Percentiles rank a stretch among this genome's conserved stretches.
These are phyloP conservation scores for Tridacna gigas DNA, from an alignment of 2,888 invertebrate genomes.

Conservation along the genomic window DNA sequence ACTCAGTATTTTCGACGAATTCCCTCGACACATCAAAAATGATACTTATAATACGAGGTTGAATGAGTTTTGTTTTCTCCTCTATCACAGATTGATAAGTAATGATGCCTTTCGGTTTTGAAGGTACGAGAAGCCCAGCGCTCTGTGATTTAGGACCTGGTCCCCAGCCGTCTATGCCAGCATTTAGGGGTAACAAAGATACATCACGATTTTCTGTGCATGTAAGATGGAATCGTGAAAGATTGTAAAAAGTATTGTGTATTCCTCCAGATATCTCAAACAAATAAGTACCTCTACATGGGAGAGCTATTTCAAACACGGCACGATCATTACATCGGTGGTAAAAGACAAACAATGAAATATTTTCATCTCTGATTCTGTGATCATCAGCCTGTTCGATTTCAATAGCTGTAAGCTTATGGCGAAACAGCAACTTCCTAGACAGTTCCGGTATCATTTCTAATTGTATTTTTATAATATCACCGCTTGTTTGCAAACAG, in stretches of 20 bases:
- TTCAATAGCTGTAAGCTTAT: neutral
- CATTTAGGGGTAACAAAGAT: constrained; percentile 40
- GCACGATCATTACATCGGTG: constrained; percentile 50
- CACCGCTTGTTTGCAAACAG: constrained; percentile 34
- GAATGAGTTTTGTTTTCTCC: neutral
- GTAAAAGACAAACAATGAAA: constrained; percentile 45
- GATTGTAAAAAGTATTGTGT: constrained; percentile 25
- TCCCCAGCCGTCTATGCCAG: constrained; percentile 52
- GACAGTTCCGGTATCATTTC: constrained; percentile 21
- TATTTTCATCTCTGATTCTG: constrained; percentile 6
- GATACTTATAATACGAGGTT: neutral
- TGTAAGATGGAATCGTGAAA: constrained; percentile 38
- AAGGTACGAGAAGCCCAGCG: constrained; percentile 51
- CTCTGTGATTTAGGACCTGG: constrained; percentile 53
- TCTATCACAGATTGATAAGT: constrained; percentile 1
- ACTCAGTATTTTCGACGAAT: constrained; percentile 46
- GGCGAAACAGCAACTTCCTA: constrained; percentile 10
- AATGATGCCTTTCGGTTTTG: constrained; percentile 48
- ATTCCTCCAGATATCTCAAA: constrained; percentile 48
- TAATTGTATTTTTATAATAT: constrained; percentile 29
- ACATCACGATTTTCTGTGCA: constrained; percentile 22
- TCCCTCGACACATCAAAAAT: constrained; percentile 2
- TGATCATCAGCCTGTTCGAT: constrained; percentile 2
- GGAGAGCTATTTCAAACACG: constrained; percentile 51
- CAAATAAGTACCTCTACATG: constrained; percentile 45